phyloP scores from a whole-genome alignment of 2,797 vertebrate genomes.

The Leptatherina wallacei region DNA sequence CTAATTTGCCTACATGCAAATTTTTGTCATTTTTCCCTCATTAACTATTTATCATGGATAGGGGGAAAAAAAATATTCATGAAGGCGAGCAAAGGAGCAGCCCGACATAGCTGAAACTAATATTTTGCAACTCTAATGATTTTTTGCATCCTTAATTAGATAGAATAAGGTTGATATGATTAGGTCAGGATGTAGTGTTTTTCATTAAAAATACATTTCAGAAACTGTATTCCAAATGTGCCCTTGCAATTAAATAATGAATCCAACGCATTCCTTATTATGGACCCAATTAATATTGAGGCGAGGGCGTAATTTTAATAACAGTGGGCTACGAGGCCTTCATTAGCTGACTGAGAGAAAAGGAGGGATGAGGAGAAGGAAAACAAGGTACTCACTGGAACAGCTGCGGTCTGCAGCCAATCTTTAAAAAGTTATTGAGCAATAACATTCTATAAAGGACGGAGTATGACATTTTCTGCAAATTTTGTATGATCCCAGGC shows the following conservation, averaged over 20 bases:
- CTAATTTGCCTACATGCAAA: constrained; percentile 98
- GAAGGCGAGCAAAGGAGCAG: constrained; percentile 89
- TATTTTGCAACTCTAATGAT: constrained; percentile 99
- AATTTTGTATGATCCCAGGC: constrained; percentile 19
- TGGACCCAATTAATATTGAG: constrained; percentile 96
- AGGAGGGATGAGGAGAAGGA: constrained; percentile 61
- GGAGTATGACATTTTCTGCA: constrained; percentile 40
- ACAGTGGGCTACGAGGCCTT: constrained; percentile 93
- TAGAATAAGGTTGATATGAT: constrained; percentile 99
- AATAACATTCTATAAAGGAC: constrained; percentile 33
- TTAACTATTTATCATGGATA: constrained; percentile 97
- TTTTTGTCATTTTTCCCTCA: constrained; percentile 98
- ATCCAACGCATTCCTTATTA: constrained; percentile 95
- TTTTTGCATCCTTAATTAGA: constrained; percentile 99
- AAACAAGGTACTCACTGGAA: constrained; percentile 81
- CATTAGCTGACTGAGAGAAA: constrained; percentile 85
- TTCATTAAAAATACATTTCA: constrained; percentile 99
- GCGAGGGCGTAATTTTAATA: constrained; percentile 97
- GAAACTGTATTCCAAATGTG: constrained; percentile 98
- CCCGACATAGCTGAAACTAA: constrained; percentile 96
- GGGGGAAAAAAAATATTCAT: constrained; percentile 91
- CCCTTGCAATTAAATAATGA: constrained; percentile 99
- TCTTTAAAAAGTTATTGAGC: constrained; percentile 64
- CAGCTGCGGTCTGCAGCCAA: constrained; percentile 64
- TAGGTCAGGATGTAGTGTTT: constrained; percentile 99